Evolutionary conservation across 2,113 vertebrate species (phyloP).

Genomic region (Pangasianodon gigas): DNA sequence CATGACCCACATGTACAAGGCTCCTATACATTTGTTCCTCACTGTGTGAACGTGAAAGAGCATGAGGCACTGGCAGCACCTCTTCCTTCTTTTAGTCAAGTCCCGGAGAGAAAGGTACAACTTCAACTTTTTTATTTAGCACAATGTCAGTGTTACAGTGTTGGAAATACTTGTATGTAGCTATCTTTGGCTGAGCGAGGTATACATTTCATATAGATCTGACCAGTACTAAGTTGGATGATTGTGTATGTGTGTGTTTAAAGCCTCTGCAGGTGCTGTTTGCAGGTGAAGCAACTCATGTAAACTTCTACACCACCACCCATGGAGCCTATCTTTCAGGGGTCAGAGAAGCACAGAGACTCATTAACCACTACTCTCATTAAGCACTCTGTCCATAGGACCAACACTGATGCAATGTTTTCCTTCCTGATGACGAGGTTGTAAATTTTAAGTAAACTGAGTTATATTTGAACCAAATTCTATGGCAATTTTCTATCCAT

Average conservation of each 20-base stretch:
- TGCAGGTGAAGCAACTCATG: slow-evolving; percentile 67
- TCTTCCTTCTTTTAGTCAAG: slow-evolving; percentile 47
- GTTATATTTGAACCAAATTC: not conserved
- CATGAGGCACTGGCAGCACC: slow-evolving; percentile 60
- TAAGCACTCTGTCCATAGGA: slow-evolving; percentile 2
- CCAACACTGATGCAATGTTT: not conserved
- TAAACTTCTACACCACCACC: slow-evolving; percentile 66
- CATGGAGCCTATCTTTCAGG: slow-evolving; percentile 66
- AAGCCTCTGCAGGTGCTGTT: slow-evolving; percentile 68
- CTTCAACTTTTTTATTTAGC: not conserved
- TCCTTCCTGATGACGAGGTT: not conserved
- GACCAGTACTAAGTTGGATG: not conserved
- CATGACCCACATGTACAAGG: slow-evolving; percentile 59
- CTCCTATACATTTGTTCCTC: slow-evolving; percentile 65
- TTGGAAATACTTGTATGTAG: not conserved
- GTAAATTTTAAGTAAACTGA: not conserved
- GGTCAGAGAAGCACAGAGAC: slow-evolving; percentile 57
- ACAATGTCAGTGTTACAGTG: not conserved
- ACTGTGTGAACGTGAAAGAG: slow-evolving; percentile 56
- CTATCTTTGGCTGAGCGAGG: not conserved
- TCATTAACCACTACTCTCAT: slow-evolving; percentile 46
- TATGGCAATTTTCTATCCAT: not conserved
- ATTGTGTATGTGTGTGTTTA: not conserved
- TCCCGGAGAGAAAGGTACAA: slow-evolving; percentile 46
- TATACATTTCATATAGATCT: not conserved